Conservation (phyloP, 2,113 vertebrate species). For the Podarcis raffonei region DNA sequence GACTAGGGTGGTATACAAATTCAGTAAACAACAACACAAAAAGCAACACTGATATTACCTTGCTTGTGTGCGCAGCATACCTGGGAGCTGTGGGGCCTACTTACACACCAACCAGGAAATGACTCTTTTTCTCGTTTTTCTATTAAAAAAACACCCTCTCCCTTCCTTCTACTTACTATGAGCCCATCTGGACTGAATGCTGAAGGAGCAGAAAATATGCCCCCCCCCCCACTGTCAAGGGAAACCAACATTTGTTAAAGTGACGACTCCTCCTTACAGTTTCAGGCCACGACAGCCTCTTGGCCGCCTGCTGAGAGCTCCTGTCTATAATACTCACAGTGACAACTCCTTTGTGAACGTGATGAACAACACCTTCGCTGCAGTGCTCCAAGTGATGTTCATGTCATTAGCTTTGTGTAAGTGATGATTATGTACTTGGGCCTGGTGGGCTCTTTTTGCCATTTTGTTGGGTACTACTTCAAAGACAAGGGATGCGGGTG, state of each 20-base stretch:
- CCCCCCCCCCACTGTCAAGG: not conserved
- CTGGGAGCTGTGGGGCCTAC: not conserved
- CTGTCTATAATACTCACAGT: not conserved
- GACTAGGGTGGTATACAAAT: too few species aligned
- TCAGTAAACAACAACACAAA: not conserved
- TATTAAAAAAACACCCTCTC: not conserved
- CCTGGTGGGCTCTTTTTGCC: not conserved
- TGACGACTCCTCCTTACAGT: not conserved
- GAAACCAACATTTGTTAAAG: not conserved
- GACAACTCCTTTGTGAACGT: not conserved
- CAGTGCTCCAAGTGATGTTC: not conserved
- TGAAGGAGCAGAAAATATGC: not conserved
- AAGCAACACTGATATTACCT: not conserved
- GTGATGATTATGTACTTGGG: not conserved
- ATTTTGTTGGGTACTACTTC: not conserved
- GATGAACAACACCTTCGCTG: not conserved
- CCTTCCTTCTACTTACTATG: not conserved
- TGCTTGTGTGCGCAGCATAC: not conserved
- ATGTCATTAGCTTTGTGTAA: not conserved
- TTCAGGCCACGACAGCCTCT: not conserved
- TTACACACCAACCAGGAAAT: not conserved
- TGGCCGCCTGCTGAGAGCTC: not conserved
- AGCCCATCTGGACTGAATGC: not conserved
- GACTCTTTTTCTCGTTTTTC: not conserved
- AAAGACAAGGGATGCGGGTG: not conserved